These are phyloP conservation scores for Prosapia bicincta DNA, from an alignment of 2,888 invertebrate genomes.

Conservation along the genomic window DNA sequence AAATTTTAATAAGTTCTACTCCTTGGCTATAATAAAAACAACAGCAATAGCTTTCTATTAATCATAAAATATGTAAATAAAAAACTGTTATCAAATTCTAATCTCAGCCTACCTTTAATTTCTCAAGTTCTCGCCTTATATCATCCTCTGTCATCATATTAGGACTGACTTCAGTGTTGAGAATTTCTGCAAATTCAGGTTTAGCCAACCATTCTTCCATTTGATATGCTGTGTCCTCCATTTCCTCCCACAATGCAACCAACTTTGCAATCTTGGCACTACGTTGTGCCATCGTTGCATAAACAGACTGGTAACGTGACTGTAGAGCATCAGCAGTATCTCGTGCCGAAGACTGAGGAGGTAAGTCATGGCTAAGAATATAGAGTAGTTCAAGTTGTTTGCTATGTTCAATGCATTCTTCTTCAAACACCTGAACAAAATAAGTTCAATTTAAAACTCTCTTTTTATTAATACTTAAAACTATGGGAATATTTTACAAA, in stretches of 20 bases:
- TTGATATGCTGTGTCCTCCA: conserved; percentile 72
- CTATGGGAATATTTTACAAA: too few species aligned
- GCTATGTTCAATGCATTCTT: conserved; percentile 73
- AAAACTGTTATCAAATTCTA: too few species aligned
- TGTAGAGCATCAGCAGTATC: conserved; percentile 36
- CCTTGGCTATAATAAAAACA: too few species aligned
- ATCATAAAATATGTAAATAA: too few species aligned
- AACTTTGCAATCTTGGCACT: conserved; percentile 74
- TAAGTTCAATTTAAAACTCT: too few species aligned
- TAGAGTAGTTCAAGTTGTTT: conserved; percentile 71
- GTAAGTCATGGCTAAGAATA: conserved; percentile 69
- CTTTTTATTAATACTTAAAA: too few species aligned
- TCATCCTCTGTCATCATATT: conserved; percentile 71
- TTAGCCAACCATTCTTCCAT: conserved; percentile 73
- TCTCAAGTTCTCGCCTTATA: conserved; percentile 70
- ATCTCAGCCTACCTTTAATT: conserved; percentile 58
- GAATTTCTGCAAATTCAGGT: conserved; percentile 58
- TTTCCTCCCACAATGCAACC: conserved; percentile 75
- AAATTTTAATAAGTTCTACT: too few species aligned
- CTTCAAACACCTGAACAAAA: conserved; percentile 56
- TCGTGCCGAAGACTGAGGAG: conserved; percentile 52
- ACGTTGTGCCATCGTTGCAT: conserved; percentile 74
- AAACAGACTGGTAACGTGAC: conserved; percentile 78
- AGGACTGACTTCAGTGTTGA: conserved; percentile 55
- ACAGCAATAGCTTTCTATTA: too few species aligned